Base-by-base conservation (phyloP, 2,797 vertebrate species). In the Etheostoma perlongum region DNA sequence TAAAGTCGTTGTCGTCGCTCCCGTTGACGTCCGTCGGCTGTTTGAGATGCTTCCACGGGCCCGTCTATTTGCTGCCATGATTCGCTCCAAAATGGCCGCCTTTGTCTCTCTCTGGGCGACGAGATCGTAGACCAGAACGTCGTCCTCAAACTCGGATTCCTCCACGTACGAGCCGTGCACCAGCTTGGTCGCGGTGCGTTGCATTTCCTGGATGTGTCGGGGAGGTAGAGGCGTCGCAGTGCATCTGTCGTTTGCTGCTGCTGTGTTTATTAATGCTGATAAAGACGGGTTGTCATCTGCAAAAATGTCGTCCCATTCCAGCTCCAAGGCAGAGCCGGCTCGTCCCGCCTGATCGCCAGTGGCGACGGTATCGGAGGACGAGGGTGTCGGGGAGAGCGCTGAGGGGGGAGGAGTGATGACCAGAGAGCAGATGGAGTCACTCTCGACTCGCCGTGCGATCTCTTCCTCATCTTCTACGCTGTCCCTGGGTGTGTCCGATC, bases 291-390 rank as follows among this genome's bases (percentile, higher is more conserved):
- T 78, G 0, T 90, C 85, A 2, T 87, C 27, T 81, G 87, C 96
- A 0, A 97, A 98, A 54, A 96, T 96, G 71, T 99, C 96, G 4
- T 99, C 98, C 98, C 98, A 99, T 85, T 99, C 98, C 81, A 99
- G 92, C 46, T 99, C 98, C 16, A 95, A 94, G 1, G 79, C 76
- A 16, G 91, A 90, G 73, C 84, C 30, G 54, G 51, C 69, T 44
- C 91, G 53, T 23, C 89, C 75, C 1, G 80, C 80, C 72, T 89
- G 96, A 74, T 95, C 94, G 54, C 93, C 74, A 0, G 58, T 72
- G 60, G 88, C 90, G 59, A 83, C 4, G 1, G 76, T 78, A 2
- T 94, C 91, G 2, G 73, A 67, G 19, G 87, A 83, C 59, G 89
- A 89, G 0, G 80, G 89, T 0, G 85, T 86, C 0, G 88, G 87